These are phyloP conservation scores for Sciurus niger DNA, from an alignment of 2,113 vertebrate genomes.

Conservation along the genomic window DNA sequence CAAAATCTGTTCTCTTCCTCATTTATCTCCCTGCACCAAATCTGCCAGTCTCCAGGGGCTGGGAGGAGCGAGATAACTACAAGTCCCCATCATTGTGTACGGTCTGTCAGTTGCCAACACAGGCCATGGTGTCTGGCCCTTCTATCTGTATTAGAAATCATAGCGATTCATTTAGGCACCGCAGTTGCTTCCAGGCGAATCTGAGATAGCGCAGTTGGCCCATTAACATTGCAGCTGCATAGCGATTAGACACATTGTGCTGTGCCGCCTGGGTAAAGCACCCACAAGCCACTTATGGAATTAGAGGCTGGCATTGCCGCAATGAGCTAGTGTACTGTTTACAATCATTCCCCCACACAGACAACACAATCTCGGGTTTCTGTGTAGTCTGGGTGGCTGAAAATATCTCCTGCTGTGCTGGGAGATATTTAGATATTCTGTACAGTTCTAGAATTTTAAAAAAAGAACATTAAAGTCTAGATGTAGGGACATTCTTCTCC, in stretches of 20 bases:
- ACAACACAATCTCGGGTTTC: slow-evolving; percentile 41
- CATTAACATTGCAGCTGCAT: slow-evolving; percentile 77
- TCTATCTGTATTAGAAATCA: background rate
- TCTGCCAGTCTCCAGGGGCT: slow-evolving; percentile 12
- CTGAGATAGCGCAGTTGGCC: background rate
- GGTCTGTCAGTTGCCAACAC: background rate
- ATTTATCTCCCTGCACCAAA: background rate
- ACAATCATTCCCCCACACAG: slow-evolving; percentile 23
- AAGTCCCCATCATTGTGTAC: rapidly evolving
- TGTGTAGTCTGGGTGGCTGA: background rate
- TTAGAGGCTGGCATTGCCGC: slow-evolving; percentile 70
- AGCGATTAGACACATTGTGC: slow-evolving; percentile 65
- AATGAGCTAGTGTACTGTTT: slow-evolving; percentile 67
- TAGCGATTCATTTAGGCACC: background rate
- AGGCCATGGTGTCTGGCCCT: background rate
- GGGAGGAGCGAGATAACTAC: background rate
- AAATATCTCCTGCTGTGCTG: slow-evolving; percentile 21
- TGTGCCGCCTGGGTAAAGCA: background rate
- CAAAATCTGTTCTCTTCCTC: background rate
- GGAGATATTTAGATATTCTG: background rate
- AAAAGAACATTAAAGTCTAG: background rate
- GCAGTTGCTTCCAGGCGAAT: slow-evolving; percentile 47
- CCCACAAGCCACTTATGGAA: slow-evolving; percentile 73
- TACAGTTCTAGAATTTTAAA: background rate
- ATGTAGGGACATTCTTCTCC: background rate